Evolutionary conservation across 2,113 vertebrate species (phyloP), one percentile per base, ranked within the genome.

Genomic region (Pachyramphus minor): DNA sequence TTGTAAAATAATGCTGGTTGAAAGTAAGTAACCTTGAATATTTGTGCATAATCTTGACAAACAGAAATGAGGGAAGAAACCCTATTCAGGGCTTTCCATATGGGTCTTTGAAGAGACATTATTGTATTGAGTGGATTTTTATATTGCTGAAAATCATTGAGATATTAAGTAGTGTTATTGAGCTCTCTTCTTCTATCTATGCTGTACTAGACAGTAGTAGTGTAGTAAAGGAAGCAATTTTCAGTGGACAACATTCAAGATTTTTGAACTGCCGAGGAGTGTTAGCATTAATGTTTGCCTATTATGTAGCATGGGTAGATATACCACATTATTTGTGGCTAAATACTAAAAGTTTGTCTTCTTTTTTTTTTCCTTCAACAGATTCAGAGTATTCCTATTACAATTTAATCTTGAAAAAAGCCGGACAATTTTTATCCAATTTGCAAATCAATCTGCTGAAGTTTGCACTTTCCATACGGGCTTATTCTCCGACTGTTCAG

Each of bases 401-500:
- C 97, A 99, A 98, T 93, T 97, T 99, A 95, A 98, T 99, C 89
- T 94, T 99, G 94, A 99, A 99, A 97, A 99, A 99, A 98, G 99
- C 99, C 28, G 99, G 98, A 37, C 99, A 99, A 91, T 99, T 99
- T 97, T 97, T 99, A 82, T 98, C 99, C 58, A 98, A 98, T 95
- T 98, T 99, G 88, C 99, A 99, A 85, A 96, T 99, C 89, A 98
- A 98, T 93, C 98, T 99, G 1, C 96, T 99, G 87, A 99, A 98
- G 97, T 99, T 99, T 96, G 98, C 99, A 47, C 97, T 99, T 87
- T 98, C 99, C 24, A 95, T 99, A 82, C 98, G 99, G 72, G 98
- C 98, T 12, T 98, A 99, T 96, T 99, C 99, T 87, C 99, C 99
- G 63, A 96, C 98, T 71, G 95, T 99, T 87, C 98, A 99, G 94